These are phyloP conservation scores for Ursus arctos DNA, from an alignment of 2,113 vertebrate species.

Conservation along the genomic window DNA sequence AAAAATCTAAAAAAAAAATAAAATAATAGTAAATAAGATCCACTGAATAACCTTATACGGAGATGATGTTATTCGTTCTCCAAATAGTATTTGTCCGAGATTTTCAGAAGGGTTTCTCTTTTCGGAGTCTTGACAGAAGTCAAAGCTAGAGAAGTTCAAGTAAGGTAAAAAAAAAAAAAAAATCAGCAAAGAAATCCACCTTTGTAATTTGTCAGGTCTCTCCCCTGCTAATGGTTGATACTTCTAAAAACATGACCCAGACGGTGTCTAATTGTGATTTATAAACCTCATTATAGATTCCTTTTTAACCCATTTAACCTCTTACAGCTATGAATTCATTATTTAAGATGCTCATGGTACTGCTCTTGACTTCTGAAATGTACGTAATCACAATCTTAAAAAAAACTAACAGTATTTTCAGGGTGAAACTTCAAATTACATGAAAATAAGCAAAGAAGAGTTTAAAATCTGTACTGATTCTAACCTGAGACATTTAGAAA, in stretches of 20 bases:
- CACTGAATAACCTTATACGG: conserved; percentile 92
- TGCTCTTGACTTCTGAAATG: neutral
- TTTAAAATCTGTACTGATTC: conserved; percentile 37
- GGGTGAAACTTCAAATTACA: conserved; percentile 42
- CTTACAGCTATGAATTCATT: conserved; percentile 29
- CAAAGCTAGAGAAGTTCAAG: conserved; percentile 88
- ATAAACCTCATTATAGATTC: neutral
- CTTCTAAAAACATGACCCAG: conserved; percentile 34
- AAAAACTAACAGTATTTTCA: neutral
- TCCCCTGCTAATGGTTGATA: neutral
- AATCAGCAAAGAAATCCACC: conserved; percentile 48
- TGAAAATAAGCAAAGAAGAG: neutral
- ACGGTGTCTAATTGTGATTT: conserved; percentile 1
- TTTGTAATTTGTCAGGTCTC: conserved; percentile 3
- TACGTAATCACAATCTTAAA: neutral
- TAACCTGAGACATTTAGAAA: conserved; percentile 46
- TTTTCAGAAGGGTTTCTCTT: conserved; percentile 95
- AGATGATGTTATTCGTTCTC: conserved; percentile 94
- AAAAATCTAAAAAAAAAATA: neutral
- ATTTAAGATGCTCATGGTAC: neutral
- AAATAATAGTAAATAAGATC: conserved; percentile 49
- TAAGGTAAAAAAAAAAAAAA: conserved; percentile 18
- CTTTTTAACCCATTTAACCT: neutral
- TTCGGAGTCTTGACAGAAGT: conserved; percentile 93
- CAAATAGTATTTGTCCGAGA: conserved; percentile 95